Percentiles rank a stretch among this genome's conserved stretches.
Evolutionary conservation across 2,113 vertebrate species (phyloP).

Genomic region (Pachypanchax playfairii): DNA sequence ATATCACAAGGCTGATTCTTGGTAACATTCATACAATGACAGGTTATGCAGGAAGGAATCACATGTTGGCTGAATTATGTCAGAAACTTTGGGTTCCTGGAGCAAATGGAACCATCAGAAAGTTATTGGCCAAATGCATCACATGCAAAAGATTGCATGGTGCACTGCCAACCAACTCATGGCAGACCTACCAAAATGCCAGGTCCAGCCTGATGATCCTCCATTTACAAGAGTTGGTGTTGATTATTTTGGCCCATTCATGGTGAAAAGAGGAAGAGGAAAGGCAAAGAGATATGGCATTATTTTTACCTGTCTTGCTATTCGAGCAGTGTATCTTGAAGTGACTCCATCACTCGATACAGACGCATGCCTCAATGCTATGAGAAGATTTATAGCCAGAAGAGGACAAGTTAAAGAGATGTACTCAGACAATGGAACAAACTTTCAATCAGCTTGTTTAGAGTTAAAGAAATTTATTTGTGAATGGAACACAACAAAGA

Average conservation of each 20-base stretch:
- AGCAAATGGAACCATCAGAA: neutral
- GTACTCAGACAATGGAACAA: neutral
- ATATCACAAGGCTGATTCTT: neutral
- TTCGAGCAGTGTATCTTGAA: too few species aligned
- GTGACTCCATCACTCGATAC: too few species aligned
- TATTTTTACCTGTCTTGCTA: too few species aligned
- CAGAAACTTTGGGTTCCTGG: neutral
- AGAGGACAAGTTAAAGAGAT: neutral
- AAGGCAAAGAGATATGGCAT: too few species aligned
- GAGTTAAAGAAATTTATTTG: neutral
- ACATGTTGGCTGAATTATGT: neutral
- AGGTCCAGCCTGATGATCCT: neutral
- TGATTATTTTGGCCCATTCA: too few species aligned
- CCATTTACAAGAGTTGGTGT: neutral
- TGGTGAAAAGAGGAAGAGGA: too few species aligned
- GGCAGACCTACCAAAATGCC: neutral
- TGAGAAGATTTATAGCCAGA: too few species aligned
- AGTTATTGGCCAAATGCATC: neutral
- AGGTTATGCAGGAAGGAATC: neutral
- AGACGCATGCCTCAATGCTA: too few species aligned
- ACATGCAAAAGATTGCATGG: neutral
- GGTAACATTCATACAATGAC: neutral
- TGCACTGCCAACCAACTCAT: neutral
- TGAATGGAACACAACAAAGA: neutral
- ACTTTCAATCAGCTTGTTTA: neutral